Conservation (phyloP, 2,797 vertebrate genomes). For the Chaunax sp. region DNA sequence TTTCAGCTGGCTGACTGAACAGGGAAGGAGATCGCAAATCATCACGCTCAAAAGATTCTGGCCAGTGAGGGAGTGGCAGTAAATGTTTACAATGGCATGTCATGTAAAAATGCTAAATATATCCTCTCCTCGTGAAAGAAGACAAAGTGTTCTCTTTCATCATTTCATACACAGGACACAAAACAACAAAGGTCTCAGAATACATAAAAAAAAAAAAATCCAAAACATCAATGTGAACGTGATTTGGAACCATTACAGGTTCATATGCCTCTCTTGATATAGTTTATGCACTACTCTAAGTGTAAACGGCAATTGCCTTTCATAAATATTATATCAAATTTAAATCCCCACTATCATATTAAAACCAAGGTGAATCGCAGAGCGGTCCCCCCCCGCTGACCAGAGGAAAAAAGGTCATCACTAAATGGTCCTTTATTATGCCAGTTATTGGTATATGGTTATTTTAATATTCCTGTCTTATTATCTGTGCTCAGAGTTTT, state of each 20-base stretch:
- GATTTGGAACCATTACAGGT: slow-evolving; percentile 1
- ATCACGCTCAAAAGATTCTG: slow-evolving; percentile 70
- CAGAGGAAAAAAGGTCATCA: slow-evolving; percentile 45
- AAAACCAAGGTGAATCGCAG: slow-evolving; percentile 30
- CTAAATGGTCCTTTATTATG: slow-evolving; percentile 56
- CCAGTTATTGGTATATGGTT: slow-evolving; percentile 58
- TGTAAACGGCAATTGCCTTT: slow-evolving; percentile 26
- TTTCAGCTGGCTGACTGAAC: slow-evolving; percentile 67
- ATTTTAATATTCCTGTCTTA: slow-evolving; percentile 71
- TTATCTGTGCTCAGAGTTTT: slow-evolving; percentile 46
- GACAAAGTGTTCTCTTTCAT: slow-evolving; percentile 67
- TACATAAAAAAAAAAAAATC: slow-evolving; percentile 11
- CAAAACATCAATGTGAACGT: slow-evolving; percentile 16
- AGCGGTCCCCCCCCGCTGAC: slow-evolving; percentile 24
- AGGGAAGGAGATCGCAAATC: slow-evolving; percentile 80
- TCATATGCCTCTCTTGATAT: slow-evolving; percentile 1
- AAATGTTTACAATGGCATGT: slow-evolving; percentile 78
- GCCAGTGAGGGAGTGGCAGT: slow-evolving; percentile 58
- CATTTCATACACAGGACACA: slow-evolving; percentile 32
- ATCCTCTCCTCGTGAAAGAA: slow-evolving; percentile 59
- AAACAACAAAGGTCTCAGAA: slow-evolving; percentile 49
- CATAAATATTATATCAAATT: slow-evolving; percentile 47
- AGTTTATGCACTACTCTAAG: neutral
- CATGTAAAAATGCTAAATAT: slow-evolving; percentile 81
- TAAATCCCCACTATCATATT: slow-evolving; percentile 21